phyloP scores from a whole-genome alignment of 2,888 invertebrate species.

The Noctua pronuba region DNA sequence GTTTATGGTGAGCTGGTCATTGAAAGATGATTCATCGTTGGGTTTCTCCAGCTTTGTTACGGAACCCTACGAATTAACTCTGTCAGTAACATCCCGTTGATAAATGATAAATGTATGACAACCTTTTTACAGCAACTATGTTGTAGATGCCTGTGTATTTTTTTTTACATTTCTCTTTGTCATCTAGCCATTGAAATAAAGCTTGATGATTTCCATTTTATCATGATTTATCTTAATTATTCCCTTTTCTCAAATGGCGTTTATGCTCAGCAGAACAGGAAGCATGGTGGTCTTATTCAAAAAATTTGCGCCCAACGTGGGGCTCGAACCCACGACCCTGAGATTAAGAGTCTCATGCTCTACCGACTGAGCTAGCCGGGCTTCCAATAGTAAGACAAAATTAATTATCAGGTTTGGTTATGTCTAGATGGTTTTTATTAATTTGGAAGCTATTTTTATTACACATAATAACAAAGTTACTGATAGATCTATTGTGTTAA shows the following conservation, averaged over 20 bases:
- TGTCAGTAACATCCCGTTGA: constrained; percentile 59
- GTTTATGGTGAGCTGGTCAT: constrained; percentile 1
- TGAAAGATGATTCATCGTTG: constrained; percentile 43
- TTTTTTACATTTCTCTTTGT: constrained; percentile 1
- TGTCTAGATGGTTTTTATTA: not conserved
- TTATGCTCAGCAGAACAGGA: not conserved
- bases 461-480: not conserved
- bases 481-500: not conserved
- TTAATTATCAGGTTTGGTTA: not conserved
- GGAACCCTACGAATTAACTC: constrained; percentile 60
- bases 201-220: not conserved
- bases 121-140: constrained; percentile 39
- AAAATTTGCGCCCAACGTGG: constrained; percentile 89
- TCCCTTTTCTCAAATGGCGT: not conserved
- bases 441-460: not conserved
- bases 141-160: constrained; percentile 6
- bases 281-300: constrained; percentile 75
- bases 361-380: constrained; percentile 89
- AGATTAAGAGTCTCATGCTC: constrained; percentile 91
- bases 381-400: constrained; percentile 37
- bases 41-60: constrained; percentile 37
- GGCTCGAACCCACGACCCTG: constrained; percentile 91
- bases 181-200: not conserved
- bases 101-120: constrained; percentile 50
- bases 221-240: not conserved